Conservation (phyloP, 2,888 invertebrate genomes). For the Stenoptilia bipunctidactyla region DNA sequence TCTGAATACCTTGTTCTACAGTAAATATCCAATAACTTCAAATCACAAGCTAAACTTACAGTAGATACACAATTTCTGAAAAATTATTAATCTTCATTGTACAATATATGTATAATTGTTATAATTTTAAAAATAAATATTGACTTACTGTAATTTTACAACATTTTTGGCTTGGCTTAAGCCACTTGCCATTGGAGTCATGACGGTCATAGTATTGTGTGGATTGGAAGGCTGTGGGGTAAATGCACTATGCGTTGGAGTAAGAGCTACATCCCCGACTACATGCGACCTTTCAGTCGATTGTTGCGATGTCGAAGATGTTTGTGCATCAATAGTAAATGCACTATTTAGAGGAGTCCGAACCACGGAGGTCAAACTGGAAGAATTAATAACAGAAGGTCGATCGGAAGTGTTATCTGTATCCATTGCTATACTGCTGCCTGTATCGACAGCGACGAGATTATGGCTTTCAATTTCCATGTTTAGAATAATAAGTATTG, state of each 20-base stretch:
- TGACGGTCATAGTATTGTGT: constrained; percentile 63
- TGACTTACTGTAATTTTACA: constrained; percentile 72
- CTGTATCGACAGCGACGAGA: too few species aligned
- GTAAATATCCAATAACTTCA: constrained; percentile 81
- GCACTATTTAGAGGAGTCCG: too few species aligned
- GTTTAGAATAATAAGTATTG: too few species aligned
- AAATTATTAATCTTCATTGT: neutral
- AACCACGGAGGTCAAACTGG: too few species aligned
- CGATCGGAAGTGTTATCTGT: too few species aligned
- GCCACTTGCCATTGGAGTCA: constrained; percentile 64
- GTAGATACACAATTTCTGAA: constrained; percentile 85
- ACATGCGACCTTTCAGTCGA: constrained; percentile 14
- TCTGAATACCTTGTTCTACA: constrained; percentile 85
- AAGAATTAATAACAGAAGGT: too few species aligned
- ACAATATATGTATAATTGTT: neutral
- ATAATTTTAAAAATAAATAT: neutral
- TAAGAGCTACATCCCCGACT: constrained; percentile 47
- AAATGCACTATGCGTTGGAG: constrained; percentile 47
- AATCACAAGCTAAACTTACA: constrained; percentile 78
- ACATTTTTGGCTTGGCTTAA: constrained; percentile 71
- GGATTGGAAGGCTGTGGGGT: constrained; percentile 61
- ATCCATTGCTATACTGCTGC: too few species aligned
- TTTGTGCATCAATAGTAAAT: too few species aligned
- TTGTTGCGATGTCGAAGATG: neutral
- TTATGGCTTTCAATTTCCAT: too few species aligned